Evolutionary conservation across 92 coral and sea anemone genomes (phyloP).

Genomic region (Anthopleura xanthogrammica): DNA sequence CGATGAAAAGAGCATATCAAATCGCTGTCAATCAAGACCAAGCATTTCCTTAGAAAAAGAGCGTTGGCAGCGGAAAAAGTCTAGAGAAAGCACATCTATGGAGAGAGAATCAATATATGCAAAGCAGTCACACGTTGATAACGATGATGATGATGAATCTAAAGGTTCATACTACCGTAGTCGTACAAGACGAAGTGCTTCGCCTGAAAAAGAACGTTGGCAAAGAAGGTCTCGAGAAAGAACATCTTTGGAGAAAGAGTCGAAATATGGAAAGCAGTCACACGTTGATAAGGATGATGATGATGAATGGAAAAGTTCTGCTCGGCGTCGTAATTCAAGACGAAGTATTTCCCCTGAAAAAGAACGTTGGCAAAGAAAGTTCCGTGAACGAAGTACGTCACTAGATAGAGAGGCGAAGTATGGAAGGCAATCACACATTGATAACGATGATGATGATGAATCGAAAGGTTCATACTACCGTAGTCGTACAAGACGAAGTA

Average conservation of each 20-base stretch:
- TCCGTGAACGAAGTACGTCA: not conserved
- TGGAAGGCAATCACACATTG: not conserved
- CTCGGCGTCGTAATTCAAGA: not conserved
- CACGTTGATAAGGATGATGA: not conserved
- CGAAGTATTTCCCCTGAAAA: slow-evolving; percentile 9
- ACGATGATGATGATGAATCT: not conserved
- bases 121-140: not conserved
- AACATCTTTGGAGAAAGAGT: not conserved
- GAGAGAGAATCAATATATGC: not conserved
- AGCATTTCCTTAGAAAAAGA: slow-evolving; percentile 24
- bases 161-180: not conserved
- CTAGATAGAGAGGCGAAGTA: not conserved
- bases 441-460: not conserved
- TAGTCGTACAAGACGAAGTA: not conserved
- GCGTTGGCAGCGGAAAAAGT: slow-evolving; percentile 4
- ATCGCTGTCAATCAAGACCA: not conserved
- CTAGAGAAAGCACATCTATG: not conserved
- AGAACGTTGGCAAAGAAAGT: slow-evolving; percentile 16
- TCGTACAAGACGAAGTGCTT: slow-evolving; percentile 7
- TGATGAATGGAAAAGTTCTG: not conserved
- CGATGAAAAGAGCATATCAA: too few relatives aligned
- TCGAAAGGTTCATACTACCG: not conserved
- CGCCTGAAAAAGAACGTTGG: slow-evolving; percentile 16
- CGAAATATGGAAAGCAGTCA: not conserved
- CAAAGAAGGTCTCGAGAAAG: slow-evolving; percentile 5